Percentiles rank a stretch among this genome's conserved stretches.
Conservation (phyloP, 30 jellyfish, hydroid and myxozoan species). For the Phacellophora camtschatica region DNA sequence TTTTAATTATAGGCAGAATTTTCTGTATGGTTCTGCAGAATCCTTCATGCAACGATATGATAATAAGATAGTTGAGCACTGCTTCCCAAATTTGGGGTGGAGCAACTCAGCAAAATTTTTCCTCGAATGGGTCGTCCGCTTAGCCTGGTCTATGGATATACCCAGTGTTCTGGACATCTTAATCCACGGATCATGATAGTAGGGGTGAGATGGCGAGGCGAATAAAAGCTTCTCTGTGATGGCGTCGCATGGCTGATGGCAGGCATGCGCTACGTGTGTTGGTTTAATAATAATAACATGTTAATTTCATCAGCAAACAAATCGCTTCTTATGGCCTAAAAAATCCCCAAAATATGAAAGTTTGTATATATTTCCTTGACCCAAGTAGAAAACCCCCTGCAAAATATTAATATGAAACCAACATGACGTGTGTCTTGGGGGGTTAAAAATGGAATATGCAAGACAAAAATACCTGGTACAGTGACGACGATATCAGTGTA, state of each 20-base stretch:
- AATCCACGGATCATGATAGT: neutral
- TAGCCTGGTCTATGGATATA: neutral
- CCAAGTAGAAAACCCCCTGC: no score
- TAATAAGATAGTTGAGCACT: neutral
- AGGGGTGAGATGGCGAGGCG: neutral
- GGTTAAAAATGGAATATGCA: no score
- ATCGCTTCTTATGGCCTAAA: no score
- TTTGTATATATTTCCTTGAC: no score
- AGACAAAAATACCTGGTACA: constrained; percentile 84
- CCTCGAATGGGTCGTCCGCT: neutral
- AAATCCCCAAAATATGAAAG: no score
- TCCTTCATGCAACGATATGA: neutral
- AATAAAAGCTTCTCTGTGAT: neutral
- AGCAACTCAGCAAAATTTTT: neutral
- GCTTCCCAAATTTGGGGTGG: neutral
- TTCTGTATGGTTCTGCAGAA: no score
- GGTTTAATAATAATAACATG: no score
- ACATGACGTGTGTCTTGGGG: no score
- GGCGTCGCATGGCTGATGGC: neutral
- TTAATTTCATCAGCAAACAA: no score
- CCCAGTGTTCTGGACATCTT: neutral
- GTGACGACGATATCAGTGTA: constrained; percentile 86
- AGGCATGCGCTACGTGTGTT: neutral
- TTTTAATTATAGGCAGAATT: no score
- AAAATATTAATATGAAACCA: no score